Conservation (phyloP, 2,888 invertebrate species). For the Pterostichus niger region DNA sequence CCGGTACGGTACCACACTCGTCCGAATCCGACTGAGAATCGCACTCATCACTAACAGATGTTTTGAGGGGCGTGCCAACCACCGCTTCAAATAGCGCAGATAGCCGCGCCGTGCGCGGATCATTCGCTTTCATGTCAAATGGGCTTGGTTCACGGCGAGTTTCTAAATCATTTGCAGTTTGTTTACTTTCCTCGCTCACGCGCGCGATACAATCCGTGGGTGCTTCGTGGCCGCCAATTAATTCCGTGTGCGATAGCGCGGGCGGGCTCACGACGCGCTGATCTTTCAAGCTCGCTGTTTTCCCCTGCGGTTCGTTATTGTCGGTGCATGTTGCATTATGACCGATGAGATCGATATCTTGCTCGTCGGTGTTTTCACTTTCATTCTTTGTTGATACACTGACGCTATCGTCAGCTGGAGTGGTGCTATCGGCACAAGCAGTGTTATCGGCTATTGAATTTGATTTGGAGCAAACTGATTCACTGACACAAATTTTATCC, state of each 20-base stretch:
- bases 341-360: conserved; percentile 48
- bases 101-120: conserved; percentile 31
- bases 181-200: conserved; percentile 63
- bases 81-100: conserved; percentile 16
- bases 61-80: conserved; percentile 54
- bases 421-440: conserved; percentile 13
- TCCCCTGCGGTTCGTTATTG: conserved; percentile 62
- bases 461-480: conserved; percentile 25
- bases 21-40: background rate
- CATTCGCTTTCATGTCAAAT: conserved; percentile 57
- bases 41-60: conserved; percentile 14
- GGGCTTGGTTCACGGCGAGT: conserved; percentile 34
- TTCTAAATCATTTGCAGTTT: conserved; percentile 65
- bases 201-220: conserved; percentile 49
- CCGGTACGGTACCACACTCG: conserved; percentile 3
- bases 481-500: conserved; percentile 53
- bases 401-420: conserved; percentile 51
- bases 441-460: conserved; percentile 49
- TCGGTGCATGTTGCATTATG: conserved; percentile 22
- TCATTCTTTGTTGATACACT: conserved; percentile 46
- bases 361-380: conserved; percentile 50
- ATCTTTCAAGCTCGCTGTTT: conserved; percentile 67
- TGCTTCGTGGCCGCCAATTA: conserved; percentile 64
- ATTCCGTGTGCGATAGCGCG: conserved; percentile 54
- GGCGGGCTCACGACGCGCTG: conserved; percentile 25